These are phyloP conservation scores for Chaetorhynchus papuensis DNA, from an alignment of 2,113 vertebrate genomes.

Conservation along the genomic window DNA sequence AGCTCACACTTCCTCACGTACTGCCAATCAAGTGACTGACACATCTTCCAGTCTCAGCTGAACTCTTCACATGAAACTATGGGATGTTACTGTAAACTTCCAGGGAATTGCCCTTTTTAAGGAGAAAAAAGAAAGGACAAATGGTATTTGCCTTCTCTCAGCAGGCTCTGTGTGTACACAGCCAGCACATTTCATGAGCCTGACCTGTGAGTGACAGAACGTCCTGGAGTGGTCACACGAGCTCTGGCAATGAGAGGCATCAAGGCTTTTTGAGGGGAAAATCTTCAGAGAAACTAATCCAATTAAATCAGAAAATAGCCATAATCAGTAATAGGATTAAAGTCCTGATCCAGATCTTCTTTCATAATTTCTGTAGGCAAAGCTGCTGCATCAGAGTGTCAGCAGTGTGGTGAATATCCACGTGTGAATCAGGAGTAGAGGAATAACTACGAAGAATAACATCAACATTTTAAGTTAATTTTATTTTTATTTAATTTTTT, in stretches of 20 bases:
- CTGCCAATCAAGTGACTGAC: background rate
- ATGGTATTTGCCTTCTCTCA: background rate
- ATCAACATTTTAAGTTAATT: background rate
- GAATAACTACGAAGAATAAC: background rate
- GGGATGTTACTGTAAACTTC: background rate
- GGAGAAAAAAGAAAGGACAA: background rate
- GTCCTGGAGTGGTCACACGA: background rate
- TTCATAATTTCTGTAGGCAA: background rate
- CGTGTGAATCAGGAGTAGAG: background rate
- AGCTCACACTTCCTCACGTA: background rate
- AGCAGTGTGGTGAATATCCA: background rate
- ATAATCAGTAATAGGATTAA: background rate
- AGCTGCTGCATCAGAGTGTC: background rate
- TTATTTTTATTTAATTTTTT: background rate
- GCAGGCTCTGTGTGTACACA: background rate
- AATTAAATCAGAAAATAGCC: background rate
- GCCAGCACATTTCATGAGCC: background rate
- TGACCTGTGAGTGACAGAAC: background rate
- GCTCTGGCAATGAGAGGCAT: background rate
- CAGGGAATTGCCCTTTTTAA: slow-evolving; percentile 13
- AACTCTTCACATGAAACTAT: background rate
- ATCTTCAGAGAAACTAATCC: background rate
- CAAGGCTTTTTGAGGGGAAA: background rate
- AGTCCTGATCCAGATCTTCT: background rate
- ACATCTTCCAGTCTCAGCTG: background rate